Percentiles rank a stretch among this genome's conserved stretches.
Conservation (phyloP, 30 jellyfish, hydroid and myxozoan species). For the Aurelia coerulea region DNA sequence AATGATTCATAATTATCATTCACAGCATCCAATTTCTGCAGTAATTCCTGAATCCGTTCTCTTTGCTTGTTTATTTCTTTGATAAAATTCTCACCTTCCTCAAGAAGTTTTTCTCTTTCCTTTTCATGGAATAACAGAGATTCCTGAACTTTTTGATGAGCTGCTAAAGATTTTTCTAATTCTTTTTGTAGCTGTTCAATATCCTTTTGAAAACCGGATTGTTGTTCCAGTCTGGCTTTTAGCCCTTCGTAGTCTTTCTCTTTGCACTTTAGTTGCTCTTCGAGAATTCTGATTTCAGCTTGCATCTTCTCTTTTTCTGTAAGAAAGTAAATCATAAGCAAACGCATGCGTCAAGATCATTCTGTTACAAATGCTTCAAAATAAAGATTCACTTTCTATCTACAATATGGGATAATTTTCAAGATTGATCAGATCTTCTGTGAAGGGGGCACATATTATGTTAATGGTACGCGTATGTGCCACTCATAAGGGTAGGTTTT, state of each 20-base stretch:
- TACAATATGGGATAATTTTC: no score
- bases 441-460: no score
- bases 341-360: no score
- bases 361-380: no score
- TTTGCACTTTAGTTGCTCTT: constrained; percentile 29
- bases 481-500: no score
- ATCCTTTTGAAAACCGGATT: constrained; percentile 71
- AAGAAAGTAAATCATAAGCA: not conserved
- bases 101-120: constrained; percentile 64
- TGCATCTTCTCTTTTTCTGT: not conserved
- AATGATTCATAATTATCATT: constrained; percentile 56
- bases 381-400: no score
- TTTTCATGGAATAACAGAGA: constrained; percentile 71
- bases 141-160: constrained; percentile 82
- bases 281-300: constrained; percentile 26
- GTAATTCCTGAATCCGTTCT: constrained; percentile 34
- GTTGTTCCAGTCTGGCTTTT: constrained; percentile 53
- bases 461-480: no score
- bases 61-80: constrained; percentile 60
- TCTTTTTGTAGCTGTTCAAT: constrained; percentile 74
- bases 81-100: constrained; percentile 34
- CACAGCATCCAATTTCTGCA: constrained; percentile 63
- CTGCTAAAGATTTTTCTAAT: constrained; percentile 81
- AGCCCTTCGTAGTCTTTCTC: constrained; percentile 31
- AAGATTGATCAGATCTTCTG: no score